Evolutionary conservation across 2,797 vertebrate genomes (phyloP), one percentile per base, ranked within the genome.

Genomic region (Poeciliopsis infans): DNA sequence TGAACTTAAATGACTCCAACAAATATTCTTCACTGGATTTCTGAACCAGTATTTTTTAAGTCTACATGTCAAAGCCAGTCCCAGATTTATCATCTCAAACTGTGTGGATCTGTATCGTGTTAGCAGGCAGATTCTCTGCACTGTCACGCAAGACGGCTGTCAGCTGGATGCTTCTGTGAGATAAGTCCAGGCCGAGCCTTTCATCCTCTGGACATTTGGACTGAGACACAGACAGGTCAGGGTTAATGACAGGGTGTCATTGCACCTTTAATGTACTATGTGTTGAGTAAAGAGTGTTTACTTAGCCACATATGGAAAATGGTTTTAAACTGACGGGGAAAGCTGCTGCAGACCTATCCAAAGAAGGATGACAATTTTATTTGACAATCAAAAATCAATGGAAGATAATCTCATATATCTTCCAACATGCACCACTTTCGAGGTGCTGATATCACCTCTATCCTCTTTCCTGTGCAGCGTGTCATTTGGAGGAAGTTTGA

Each of bases 161-260:
- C 83, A 43, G 75, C 83, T 70, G 84, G 90, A 93, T 86, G 87
- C 61, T 78, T 85, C 76, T 82, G 69, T 33, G 87, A 55, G 92
- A 93, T 94, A 92, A 93, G 91, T 90, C 79, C 83, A 31, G 28
- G 25, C 73, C 33, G 1, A 78, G 85, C 84, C 94, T 95, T 94
- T 95, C 91, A 93, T 95, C 93, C 89, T 85, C 76, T 80, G 84
- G 88, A 88, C 85, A 28, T 82, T 93, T 16, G 92, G 90, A 89
- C 85, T 8, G 87, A 91, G 90, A 90, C 91, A 77, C 84, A 89
- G 87, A 84, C 86, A 77, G 94, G 92, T 95, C 93, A 85, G 90
- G 92, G 94, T 94, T 94, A 94, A 95, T 93, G 93, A 93, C 85
- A 76, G 92, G 77, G 89, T 94, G 91, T 92, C 93, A 87, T 11